phyloP scores from a whole-genome alignment of 2,888 invertebrate species.

The Himalopsyche kuldschensis region DNA sequence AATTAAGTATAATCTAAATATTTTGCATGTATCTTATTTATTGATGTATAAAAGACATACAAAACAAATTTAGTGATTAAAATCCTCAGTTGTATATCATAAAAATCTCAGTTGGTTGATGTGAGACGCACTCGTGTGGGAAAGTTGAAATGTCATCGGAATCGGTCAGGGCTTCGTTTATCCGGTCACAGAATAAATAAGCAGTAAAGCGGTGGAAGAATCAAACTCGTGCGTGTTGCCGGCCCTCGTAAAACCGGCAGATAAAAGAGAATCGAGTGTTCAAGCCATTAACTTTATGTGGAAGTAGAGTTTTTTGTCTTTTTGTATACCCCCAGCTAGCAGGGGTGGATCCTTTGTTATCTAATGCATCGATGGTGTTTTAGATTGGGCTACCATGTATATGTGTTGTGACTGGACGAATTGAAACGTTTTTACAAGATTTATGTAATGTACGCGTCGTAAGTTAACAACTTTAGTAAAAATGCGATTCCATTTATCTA shows the following conservation, averaged over 20 bases:
- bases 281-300: slow-evolving; percentile 26
- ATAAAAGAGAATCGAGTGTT: slow-evolving; percentile 23
- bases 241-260: slow-evolving; percentile 22
- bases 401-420: no score
- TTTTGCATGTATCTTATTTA: no score
- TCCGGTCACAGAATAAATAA: slow-evolving; percentile 18
- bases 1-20: no score
- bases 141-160: slow-evolving; percentile 1
- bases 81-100: no score
- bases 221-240: slow-evolving; percentile 15
- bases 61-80: no score
- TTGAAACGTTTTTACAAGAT: no score
- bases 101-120: background rate
- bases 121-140: background rate
- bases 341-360: background rate
- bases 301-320: slow-evolving; percentile 20
- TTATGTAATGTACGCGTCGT: no score
- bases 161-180: background rate
- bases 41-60: no score
- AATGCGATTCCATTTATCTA: no score
- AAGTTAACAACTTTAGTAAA: no score
- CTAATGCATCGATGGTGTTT: background rate
- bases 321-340: background rate
- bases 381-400: background rate
- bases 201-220: slow-evolving; percentile 18